Evolutionary conservation across 2,888 invertebrate genomes (phyloP), one percentile per base, ranked within the genome.

Genomic region (Tuberolachnus salignus): DNA sequence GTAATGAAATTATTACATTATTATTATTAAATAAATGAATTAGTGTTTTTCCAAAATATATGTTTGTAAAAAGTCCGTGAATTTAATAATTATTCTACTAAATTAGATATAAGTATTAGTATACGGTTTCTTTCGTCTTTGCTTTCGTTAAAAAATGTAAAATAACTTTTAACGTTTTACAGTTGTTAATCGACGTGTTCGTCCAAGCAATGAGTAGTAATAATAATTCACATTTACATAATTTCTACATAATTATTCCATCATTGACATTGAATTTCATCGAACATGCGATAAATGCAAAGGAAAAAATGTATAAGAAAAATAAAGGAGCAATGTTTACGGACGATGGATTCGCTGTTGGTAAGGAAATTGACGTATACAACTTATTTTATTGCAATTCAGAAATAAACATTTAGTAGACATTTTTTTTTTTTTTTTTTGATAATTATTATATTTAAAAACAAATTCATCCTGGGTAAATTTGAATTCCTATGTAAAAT

Each of bases 291-390:
- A 90, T 98, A 81, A 90, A 92, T 64, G 93, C 94, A 82, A 97
- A 97, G 85, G 97, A 98, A 84, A 94, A 94, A 86, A 90, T 98
- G 86, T 82, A 72, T 81, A 97, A 97, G 85, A 95, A 95, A 85
- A 93, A 93, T 84, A 93, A 92, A 87, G 94, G 94, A 16, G 93
- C 95, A 69, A 91, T 95, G 1, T 97, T 99, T 85, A 97, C 97
- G 14, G 98, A 99, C 86, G 99, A 99, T 86, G 99, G 99, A 16
- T 98, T 99, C 87, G 94, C 97, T 6, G 94, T 99, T 90, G 99
- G 98, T 85, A 87, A 83, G 83, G 8, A 53, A 16, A 71, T 13
- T 23, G 46, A 8, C 14, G 3, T 11, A n/a, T 4, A 34, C 34
- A 3, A n/a, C 2, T 34, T 42, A 34, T n/a, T 26, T 34, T 26